phyloP scores from a whole-genome alignment of 2,888 invertebrate species.

The Hyles lineata region DNA sequence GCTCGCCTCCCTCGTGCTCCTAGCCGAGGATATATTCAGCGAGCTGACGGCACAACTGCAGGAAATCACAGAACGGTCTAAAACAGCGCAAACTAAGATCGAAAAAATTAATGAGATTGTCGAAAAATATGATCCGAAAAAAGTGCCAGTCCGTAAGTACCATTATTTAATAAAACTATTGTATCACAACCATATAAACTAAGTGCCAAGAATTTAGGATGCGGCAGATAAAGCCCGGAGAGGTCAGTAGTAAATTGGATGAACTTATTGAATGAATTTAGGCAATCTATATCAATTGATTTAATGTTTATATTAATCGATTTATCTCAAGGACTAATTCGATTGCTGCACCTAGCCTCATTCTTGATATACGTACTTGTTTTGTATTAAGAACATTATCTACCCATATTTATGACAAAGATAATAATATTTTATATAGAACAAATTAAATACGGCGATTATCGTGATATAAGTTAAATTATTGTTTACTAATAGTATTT shows the following conservation, averaged over 20 bases:
- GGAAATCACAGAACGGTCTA: conserved; percentile 89
- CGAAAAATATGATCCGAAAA: conserved; percentile 92
- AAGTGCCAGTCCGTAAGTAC: conserved; percentile 97
- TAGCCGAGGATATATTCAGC: conserved; percentile 94
- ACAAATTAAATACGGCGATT: not conserved
- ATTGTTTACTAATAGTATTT: not conserved
- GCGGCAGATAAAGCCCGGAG: conserved; percentile 27
- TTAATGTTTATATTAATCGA: conserved; percentile 34
- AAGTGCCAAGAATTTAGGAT: conserved; percentile 29
- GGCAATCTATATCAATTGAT: conserved; percentile 33
- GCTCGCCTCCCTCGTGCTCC: conserved; percentile 92
- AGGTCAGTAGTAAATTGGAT: conserved; percentile 22
- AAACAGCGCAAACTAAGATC: conserved; percentile 88
- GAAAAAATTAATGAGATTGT: conserved; percentile 89
- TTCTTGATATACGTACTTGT: not conserved
- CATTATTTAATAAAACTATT: conserved; percentile 30
- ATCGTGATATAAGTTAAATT: not conserved
- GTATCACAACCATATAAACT: conserved; percentile 29
- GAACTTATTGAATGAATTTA: conserved; percentile 33
- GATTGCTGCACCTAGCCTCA: conserved; percentile 9
- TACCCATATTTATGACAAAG: not conserved
- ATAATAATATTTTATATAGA: not conserved
- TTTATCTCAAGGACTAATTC: conserved; percentile 23
- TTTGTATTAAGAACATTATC: not conserved
- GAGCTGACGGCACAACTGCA: conserved; percentile 91